Evolutionary conservation across 2,888 invertebrate genomes (phyloP).

Genomic region (Merodon equestris): DNA sequence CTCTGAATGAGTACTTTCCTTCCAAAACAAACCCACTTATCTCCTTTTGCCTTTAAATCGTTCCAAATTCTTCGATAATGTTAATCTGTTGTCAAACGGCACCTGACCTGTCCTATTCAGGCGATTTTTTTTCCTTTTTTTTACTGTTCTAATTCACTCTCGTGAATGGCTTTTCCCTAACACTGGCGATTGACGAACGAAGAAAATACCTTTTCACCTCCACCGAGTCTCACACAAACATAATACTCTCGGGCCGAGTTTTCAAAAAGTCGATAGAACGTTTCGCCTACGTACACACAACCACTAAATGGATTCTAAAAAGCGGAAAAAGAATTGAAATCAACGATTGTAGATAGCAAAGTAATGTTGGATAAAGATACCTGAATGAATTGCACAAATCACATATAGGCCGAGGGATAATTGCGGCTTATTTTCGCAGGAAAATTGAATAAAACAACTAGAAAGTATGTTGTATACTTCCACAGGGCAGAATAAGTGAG

Average conservation of each 20-base stretch:
- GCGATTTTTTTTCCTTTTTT: conserved; percentile 3
- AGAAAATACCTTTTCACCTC: conserved; percentile 42
- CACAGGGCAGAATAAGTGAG: conserved; percentile 52
- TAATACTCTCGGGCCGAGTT: conserved; percentile 50
- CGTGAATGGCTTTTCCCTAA: background rate
- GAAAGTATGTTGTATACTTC: conserved; percentile 65
- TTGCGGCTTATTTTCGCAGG: conserved; percentile 31
- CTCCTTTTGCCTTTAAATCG: background rate
- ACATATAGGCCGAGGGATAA: conserved; percentile 22
- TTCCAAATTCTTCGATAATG: no score
- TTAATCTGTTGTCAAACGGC: background rate
- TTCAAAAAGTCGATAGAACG: conserved; percentile 67
- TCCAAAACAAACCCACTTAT: background rate
- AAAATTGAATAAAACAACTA: conserved; percentile 54
- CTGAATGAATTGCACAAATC: conserved; percentile 25
- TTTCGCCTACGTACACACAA: conserved; percentile 68
- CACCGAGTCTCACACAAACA: conserved; percentile 59
- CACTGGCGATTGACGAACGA: conserved; percentile 21
- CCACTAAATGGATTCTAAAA: conserved; percentile 49
- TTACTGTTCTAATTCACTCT: background rate
- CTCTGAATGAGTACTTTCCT: background rate
- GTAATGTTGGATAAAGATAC: conserved; percentile 24
- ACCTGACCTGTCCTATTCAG: conserved; percentile 20
- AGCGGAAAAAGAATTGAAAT: background rate
- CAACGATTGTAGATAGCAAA: no score